These are phyloP conservation scores for Vandiemenella viatica DNA, from an alignment of 2,888 invertebrate species.

Conservation along the genomic window DNA sequence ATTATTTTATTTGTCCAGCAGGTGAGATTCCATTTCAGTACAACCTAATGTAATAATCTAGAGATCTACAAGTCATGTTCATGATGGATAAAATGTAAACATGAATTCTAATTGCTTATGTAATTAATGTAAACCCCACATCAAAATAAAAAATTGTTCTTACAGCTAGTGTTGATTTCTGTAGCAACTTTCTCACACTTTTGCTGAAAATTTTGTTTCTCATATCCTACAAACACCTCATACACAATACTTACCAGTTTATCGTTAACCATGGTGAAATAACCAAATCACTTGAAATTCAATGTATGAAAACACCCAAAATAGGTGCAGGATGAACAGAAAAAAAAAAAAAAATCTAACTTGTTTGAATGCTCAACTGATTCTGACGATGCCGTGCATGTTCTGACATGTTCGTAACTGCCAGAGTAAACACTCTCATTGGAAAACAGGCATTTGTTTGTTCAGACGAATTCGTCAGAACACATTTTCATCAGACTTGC, in stretches of 20 bases:
- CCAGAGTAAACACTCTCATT: conserved; percentile 2
- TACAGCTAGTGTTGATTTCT: conserved; percentile 4
- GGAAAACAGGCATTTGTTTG: conserved; percentile 3
- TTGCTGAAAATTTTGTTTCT: not conserved
- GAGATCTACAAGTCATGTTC: not conserved
- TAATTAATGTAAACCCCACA: not conserved
- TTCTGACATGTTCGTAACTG: not conserved
- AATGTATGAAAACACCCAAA: not conserved
- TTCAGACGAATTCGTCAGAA: conserved; percentile 4
- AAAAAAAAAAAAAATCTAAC: not conserved
- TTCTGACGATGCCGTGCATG: conserved; percentile 1
- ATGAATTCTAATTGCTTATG: not conserved
- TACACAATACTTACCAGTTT: not conserved
- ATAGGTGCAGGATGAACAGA: not conserved
- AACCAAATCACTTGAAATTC: conserved; percentile 1
- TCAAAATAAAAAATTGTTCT: not conserved
- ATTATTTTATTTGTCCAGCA: not conserved
- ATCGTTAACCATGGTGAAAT: not conserved
- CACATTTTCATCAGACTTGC: not conserved
- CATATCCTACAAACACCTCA: not conserved
- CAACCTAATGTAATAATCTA: not conserved
- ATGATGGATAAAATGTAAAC: not conserved
- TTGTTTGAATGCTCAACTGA: not conserved
- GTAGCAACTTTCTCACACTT: conserved; percentile 2
- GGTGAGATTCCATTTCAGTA: not conserved